Evolutionary conservation across 2,888 invertebrate genomes (phyloP), one percentile per base, ranked within the genome.

Genomic region (Chrysolina oricalcia): DNA sequence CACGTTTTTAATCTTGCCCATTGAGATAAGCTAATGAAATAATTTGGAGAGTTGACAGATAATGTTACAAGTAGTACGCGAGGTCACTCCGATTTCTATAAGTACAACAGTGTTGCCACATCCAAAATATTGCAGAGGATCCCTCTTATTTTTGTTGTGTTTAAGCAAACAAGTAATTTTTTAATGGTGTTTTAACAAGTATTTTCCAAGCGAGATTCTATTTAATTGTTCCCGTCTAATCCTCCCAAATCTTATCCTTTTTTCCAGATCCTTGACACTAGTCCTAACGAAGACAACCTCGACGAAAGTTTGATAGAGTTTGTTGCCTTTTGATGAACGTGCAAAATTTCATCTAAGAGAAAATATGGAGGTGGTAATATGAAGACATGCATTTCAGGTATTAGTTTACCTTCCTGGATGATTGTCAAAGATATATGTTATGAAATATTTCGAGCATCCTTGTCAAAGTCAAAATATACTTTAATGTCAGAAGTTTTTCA

Each of bases 261-360:
- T 69, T 75, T 75, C 53, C 72, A 78, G 78, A 78, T 78, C 56
- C 65, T 78, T 23, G 75, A 75, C 56, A 73, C 68, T 48, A 78
- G 76, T 65, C 66, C 40, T 11, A 56, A 66, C 11, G 75, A 78
- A 15, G 76, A 76, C 66, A 62, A 13, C 59, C 17, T 35, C 4
- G n/a, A 59, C 27, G 59, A 59, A 59, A 59, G 27, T n/a, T n/a
- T 15, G 27, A 15, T 53, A 13, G 13, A 21, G 2, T 53, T 53
- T 27, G 13, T 59, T 59, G n/a, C 27, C 8, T 23, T 59, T 27
- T 23, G 27, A n/a, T 59, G 59, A 59, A 35, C 23, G 2, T 17
- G 64, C 41, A 62, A 59, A 35, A 64, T 74, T 21, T 65, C 50
- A 13, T 73, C 63, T 21, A 27, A 41, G 62, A 23, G 50, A 21